A percentile compares a stretch with the other conserved stretches of the same genome.
Conservation (phyloP, 2,113 vertebrate genomes). For the Mastomys natalensis region DNA sequence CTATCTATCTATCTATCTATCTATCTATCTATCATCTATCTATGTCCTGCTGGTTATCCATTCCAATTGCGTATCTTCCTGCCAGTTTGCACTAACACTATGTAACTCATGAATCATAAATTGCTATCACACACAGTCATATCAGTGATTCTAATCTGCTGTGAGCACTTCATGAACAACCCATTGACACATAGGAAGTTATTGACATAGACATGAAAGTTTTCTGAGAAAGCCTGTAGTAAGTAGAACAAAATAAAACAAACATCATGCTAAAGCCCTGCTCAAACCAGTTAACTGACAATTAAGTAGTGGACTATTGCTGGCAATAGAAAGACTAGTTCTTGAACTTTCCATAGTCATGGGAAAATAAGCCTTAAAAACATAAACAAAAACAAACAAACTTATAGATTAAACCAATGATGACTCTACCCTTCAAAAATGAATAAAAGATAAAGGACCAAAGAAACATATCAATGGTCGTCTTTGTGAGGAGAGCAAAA, state of each 20-base stretch:
- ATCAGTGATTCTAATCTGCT: background rate
- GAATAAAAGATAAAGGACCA: background rate
- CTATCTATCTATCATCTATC: background rate
- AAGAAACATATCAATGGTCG: background rate
- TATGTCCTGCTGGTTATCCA: too few species aligned
- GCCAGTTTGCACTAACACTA: background rate
- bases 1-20: background rate
- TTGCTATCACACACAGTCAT: background rate
- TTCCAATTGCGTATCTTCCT: background rate
- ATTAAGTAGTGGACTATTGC: background rate
- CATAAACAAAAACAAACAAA: too few species aligned
- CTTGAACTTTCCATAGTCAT: background rate
- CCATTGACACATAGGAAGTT: background rate
- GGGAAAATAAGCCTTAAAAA: background rate
- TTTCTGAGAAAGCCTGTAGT: constrained; percentile 26
- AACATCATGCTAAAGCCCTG: background rate
- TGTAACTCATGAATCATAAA: background rate
- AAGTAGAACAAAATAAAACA: background rate
- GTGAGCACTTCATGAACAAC: background rate
- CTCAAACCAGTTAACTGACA: background rate
- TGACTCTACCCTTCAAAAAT: background rate
- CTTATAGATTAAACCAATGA: background rate
- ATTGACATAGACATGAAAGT: background rate
- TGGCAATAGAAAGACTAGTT: background rate
- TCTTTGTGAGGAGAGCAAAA: background rate